Evolutionary conservation across 2,797 vertebrate genomes (phyloP), one percentile per base, ranked within the genome.

Genomic region (Sebastes variabilis): DNA sequence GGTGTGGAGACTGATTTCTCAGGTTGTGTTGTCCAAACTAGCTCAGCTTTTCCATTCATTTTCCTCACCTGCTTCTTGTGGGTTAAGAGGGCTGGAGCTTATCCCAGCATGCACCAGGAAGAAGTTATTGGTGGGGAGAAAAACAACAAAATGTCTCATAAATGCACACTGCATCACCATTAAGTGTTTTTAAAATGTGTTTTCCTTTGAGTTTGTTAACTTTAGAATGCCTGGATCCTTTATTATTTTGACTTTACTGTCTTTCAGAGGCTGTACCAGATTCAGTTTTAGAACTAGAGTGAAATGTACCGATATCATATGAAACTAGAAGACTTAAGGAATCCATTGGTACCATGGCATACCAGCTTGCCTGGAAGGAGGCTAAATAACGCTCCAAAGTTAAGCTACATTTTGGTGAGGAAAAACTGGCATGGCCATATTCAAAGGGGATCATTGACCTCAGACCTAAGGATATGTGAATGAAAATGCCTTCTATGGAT

Each of bases 251-350:
- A 46, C 6, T 46, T 18, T 46, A 46, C 3, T 46, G 16, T 46
- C 42, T 46, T 46, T 46, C 42, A 46, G 42, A 46, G 42, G 42
- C 42, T 0, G 3, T 18, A 46, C 42, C 6, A 46, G 42, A 46
- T 46, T 46, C 42, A 46, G 42, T 46, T 46, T 46, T 46, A 46
- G 16, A 46, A 6, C 42, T 46, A 18, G 1, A 18, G 42, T 18
- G 42, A 46, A 46, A 16, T 46, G 0, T 46, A 42, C 14, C 0
- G 38, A 42, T 42, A 42, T 42, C 34, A 2, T 46, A 8, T 46
- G 42, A 16, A 46, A 7, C 42, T 46, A 46, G 0, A 46, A 1
- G 42, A 46, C 1, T 0, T 46, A 18, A 46, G 14, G 42, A 46
- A 46, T 46, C 42, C 14, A 18, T 46, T 46, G 42, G 14, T 3